Evolutionary conservation across 2,113 vertebrate species (phyloP).

Genomic region (Plotosus lineatus): DNA sequence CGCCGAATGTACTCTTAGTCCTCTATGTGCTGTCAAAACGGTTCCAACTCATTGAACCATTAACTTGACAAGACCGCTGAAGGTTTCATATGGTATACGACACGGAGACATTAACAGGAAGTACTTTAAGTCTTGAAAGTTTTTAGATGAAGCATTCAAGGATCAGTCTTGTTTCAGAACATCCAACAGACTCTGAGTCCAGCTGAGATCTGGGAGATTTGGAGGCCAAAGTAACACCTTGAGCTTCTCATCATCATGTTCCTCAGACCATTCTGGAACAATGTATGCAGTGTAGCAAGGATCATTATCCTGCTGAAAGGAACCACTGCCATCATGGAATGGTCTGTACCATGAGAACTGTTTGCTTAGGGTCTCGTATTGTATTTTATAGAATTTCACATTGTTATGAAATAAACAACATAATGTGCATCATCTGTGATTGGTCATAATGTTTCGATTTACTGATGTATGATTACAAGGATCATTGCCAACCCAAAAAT

Average conservation of each 20-base stretch:
- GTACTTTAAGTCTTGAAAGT: background rate
- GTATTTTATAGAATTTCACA: background rate
- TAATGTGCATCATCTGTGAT: background rate
- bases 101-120: background rate
- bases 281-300: background rate
- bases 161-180: background rate
- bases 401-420: background rate
- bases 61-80: background rate
- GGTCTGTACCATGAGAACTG: background rate
- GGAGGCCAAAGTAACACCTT: background rate
- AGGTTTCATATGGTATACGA: background rate
- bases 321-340: background rate
- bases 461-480: background rate
- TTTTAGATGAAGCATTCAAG: background rate
- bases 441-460: background rate
- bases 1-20: background rate
- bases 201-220: background rate
- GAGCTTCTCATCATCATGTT: background rate
- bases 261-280: background rate
- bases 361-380: background rate
- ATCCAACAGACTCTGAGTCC: background rate
- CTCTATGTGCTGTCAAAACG: background rate
- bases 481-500: background rate
- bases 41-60: background rate
- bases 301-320: background rate